Base-by-base conservation (phyloP, 2,888 invertebrate genomes). In the Blastobasis adustella region DNA sequence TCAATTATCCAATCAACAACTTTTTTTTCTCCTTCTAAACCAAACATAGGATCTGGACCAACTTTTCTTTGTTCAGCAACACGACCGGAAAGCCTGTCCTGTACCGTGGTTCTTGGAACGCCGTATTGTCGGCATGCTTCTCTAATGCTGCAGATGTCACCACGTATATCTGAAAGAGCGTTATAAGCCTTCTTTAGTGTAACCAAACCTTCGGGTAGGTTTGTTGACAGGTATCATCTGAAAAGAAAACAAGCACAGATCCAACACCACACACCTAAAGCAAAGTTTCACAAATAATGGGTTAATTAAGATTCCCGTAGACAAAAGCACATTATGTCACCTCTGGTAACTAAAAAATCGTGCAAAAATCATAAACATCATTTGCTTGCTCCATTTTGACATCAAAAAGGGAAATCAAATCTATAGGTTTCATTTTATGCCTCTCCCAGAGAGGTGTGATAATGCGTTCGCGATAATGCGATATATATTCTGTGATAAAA, bases 131-230 rank as follows among this genome's bases (percentile, higher is more conserved):
- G 51, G 51, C 36, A 45, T 36, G 45, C 45, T 45, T 45, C 45
- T 7, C 37, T 45, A 5, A 45, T 10, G 44, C 49, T 45, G 37
- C 42, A 41, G 47, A 49, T 46, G 44, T 52, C 53, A 36, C 45
- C 44, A 10, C 49, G 49, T 49, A 53, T 53, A 49, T 49, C 49
- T 51, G 49, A 51, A 53, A 55, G 49, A 51, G 55, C 53, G 37
- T 44, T 53, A 41, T 49, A 55, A 45, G 47, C 51, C 55, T 47
- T 55, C 50, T 49, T 55, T 50, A 46, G 10, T 53, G 46, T 55
- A 55, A 43, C 37, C 48, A 55, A 55, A 55, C 46, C 49, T 46
- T 52, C 50, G 50, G 42, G 53, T 37, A 47, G 46, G 46, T 47
- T 45, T 49, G 47, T 53, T 47, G 23, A 41, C 23, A 40, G 49